Evolutionary conservation across 2,797 vertebrate genomes (phyloP).

Genomic region (Tinamus major): DNA sequence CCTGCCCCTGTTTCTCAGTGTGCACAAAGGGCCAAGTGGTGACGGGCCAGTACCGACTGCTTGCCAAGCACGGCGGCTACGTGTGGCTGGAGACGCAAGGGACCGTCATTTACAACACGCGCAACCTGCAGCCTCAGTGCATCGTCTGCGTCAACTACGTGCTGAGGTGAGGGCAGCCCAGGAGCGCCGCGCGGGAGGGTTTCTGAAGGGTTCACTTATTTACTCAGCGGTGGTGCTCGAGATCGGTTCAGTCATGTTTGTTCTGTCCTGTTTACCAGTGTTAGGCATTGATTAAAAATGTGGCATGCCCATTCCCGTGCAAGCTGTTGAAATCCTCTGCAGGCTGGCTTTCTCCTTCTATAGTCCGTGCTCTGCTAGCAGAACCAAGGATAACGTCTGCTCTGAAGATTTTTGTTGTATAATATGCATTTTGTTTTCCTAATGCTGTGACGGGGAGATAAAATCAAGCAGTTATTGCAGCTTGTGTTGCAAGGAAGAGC

Average conservation of each 20-base stretch:
- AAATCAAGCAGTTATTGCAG: not conserved
- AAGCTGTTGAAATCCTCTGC: not conserved
- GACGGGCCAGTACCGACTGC: conserved; percentile 93
- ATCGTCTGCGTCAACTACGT: conserved; percentile 97
- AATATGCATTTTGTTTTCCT: not conserved
- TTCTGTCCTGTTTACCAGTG: conserved; percentile 53
- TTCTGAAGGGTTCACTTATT: conserved; percentile 6
- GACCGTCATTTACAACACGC: conserved; percentile 95
- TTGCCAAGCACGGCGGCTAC: conserved; percentile 94
- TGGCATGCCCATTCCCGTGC: not conserved
- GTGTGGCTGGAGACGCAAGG: conserved; percentile 97
- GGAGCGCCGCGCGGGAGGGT: not conserved
- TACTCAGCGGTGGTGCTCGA: not conserved
- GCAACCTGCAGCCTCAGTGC: conserved; percentile 97
- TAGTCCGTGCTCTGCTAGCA: not conserved
- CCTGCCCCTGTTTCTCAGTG: conserved; percentile 80
- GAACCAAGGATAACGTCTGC: not conserved
- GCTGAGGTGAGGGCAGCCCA: conserved; percentile 84
- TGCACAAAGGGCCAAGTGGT: conserved; percentile 96
- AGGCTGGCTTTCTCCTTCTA: not conserved
- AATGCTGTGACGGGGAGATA: not conserved
- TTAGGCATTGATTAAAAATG: conserved; percentile 34
- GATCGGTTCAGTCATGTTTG: conserved; percentile 31
- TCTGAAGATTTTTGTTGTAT: not conserved
- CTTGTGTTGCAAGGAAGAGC: conserved; percentile 25